Conservation (phyloP, 2,113 vertebrate genomes). For the Ancistrus triradiatus region DNA sequence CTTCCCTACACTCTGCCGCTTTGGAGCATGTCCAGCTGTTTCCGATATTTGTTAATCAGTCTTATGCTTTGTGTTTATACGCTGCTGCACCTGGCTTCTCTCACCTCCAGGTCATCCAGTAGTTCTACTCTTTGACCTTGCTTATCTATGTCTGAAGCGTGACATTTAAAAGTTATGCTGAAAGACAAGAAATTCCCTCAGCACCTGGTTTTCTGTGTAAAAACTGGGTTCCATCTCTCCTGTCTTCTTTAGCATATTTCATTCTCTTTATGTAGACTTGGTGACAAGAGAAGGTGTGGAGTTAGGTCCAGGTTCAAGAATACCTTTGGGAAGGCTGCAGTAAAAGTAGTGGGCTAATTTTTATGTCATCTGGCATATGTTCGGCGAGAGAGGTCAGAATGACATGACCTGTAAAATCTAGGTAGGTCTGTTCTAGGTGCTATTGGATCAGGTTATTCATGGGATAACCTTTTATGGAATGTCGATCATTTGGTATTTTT, state of each 20-base stretch:
- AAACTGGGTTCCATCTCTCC: constrained; percentile 5
- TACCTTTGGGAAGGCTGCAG: neutral
- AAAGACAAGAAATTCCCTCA: constrained; percentile 23
- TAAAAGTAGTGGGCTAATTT: constrained; percentile 14
- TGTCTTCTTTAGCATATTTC: neutral
- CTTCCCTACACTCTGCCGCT: constrained; percentile 2
- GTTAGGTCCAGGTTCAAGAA: neutral
- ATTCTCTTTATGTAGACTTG: neutral
- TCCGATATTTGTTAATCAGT: constrained; percentile 20
- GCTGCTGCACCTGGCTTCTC: constrained; percentile 31
- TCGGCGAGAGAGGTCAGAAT: too few species aligned
- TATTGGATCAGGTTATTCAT: too few species aligned
- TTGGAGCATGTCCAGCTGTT: constrained; percentile 9
- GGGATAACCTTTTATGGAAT: too few species aligned
- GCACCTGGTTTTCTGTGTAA: constrained; percentile 16
- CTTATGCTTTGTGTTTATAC: constrained; percentile 20
- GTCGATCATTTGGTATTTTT: too few species aligned
- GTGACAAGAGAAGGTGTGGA: constrained; percentile 3
- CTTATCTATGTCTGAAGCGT: constrained; percentile 18
- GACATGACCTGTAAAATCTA: too few species aligned
- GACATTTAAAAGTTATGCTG: constrained; percentile 31
- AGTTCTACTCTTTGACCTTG: constrained; percentile 23
- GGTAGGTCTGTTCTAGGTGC: too few species aligned
- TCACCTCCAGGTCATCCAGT: constrained; percentile 27
- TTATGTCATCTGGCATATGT: neutral